These are phyloP conservation scores for Etheostoma nigrum DNA, from an alignment of 2,797 vertebrate species.

Conservation along the genomic window DNA sequence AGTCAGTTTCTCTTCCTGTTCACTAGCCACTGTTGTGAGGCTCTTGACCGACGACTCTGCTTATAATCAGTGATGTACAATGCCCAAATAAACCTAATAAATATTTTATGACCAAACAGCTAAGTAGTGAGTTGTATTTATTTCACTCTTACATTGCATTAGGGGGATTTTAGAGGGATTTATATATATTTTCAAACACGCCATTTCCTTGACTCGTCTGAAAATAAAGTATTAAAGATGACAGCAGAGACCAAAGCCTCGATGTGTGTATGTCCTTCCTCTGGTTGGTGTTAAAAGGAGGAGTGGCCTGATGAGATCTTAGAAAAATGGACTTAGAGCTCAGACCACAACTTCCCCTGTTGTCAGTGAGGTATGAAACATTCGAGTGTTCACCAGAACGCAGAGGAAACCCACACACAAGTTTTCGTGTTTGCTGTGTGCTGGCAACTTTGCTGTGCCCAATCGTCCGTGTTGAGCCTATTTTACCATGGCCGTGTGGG, in stretches of 20 bases:
- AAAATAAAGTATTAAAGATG: constrained; percentile 11
- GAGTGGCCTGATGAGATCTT: constrained; percentile 78
- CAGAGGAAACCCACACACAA: neutral
- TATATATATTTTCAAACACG: neutral
- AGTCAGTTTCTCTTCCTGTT: constrained; percentile 61
- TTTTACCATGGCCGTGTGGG: constrained; percentile 31
- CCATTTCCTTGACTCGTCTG: neutral
- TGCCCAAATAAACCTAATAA: constrained; percentile 77
- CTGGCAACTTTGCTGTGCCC: neutral
- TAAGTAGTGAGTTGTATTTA: neutral
- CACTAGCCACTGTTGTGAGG: constrained; percentile 30
- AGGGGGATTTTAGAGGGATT: neutral
- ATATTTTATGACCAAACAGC: constrained; percentile 76
- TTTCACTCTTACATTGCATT: neutral
- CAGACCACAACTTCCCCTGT: constrained; percentile 86
- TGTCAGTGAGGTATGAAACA: constrained; percentile 43
- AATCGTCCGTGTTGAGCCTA: neutral
- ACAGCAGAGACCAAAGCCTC: constrained; percentile 13
- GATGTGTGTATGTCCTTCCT: constrained; percentile 39
- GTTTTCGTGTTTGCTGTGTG: neutral
- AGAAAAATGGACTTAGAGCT: constrained; percentile 76
- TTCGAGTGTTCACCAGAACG: constrained; percentile 21
- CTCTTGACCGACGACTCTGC: constrained; percentile 26
- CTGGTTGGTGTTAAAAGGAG: constrained; percentile 53
- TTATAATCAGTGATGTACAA: constrained; percentile 70